Percentiles rank a stretch among this genome's conserved stretches.
Conservation (phyloP, 2,888 invertebrate species). For the Hydrotaea cyrtoneurina region DNA sequence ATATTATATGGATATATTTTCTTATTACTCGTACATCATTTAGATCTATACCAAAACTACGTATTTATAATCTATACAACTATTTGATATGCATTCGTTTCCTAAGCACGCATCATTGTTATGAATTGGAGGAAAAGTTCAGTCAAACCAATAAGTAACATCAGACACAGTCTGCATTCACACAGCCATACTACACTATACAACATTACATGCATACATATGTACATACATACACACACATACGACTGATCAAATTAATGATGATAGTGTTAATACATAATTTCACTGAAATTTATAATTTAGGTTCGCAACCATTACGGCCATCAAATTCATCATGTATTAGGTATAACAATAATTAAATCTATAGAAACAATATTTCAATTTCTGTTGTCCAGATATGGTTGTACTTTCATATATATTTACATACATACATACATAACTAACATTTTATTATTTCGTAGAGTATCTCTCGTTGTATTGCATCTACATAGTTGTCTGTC, state of each 20-base stretch:
- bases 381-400: slow-evolving; percentile 60
- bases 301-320: slow-evolving; percentile 49
- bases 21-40: background rate
- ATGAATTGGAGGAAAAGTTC: slow-evolving; percentile 57
- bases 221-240: background rate
- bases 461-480: background rate
- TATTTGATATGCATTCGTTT: slow-evolving; percentile 40
- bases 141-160: background rate
- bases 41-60: background rate
- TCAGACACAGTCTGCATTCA: background rate
- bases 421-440: background rate
- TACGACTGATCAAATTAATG: background rate
- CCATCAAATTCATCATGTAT: slow-evolving; percentile 54
- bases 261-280: background rate
- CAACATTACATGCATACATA: background rate
- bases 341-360: slow-evolving; percentile 56
- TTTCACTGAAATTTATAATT: slow-evolving; percentile 35
- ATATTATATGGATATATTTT: no score
- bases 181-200: background rate
- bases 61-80: slow-evolving; percentile 68
- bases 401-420: slow-evolving; percentile 48
- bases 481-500: background rate
- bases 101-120: slow-evolving; percentile 55
- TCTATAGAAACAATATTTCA: slow-evolving; percentile 28
- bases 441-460: background rate